Conservation (phyloP, 2,888 invertebrate species). For the Spilosoma lubricipeda region DNA sequence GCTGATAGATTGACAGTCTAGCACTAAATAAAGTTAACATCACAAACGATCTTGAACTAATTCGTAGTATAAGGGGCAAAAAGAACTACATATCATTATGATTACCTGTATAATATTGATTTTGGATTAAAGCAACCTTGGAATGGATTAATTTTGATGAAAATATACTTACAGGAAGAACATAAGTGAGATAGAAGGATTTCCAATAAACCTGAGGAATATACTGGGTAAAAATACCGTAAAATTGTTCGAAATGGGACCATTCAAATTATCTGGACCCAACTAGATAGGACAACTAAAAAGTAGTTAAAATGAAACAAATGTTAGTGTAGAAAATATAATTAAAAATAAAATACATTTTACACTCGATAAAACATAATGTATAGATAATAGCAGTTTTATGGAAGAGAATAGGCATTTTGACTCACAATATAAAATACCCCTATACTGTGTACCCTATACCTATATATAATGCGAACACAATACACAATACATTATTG, state of each 20-base stretch:
- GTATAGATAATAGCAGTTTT: not conserved
- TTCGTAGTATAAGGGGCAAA: too few relatives aligned
- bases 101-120: not conserved
- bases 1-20: too few relatives aligned
- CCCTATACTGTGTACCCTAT: too few relatives aligned
- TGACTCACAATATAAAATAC: slow-evolving; percentile 4
- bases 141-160: not conserved
- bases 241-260: not conserved
- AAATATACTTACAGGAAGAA: not conserved
- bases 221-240: not conserved
- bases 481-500: slow-evolving; percentile 10
- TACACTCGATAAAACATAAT: not conserved
- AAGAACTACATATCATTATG: not conserved
- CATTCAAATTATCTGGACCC: not conserved
- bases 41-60: too few relatives aligned
- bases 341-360: not conserved
- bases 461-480: too few relatives aligned
- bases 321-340: not conserved
- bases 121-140: not conserved
- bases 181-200: not conserved
- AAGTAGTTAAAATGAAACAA: not conserved
- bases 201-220: not conserved
- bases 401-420: not conserved
- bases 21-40: too few relatives aligned
- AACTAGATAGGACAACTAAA: not conserved